phyloP scores from a whole-genome alignment of 2,797 vertebrate genomes.

The Galaxias olidus region DNA sequence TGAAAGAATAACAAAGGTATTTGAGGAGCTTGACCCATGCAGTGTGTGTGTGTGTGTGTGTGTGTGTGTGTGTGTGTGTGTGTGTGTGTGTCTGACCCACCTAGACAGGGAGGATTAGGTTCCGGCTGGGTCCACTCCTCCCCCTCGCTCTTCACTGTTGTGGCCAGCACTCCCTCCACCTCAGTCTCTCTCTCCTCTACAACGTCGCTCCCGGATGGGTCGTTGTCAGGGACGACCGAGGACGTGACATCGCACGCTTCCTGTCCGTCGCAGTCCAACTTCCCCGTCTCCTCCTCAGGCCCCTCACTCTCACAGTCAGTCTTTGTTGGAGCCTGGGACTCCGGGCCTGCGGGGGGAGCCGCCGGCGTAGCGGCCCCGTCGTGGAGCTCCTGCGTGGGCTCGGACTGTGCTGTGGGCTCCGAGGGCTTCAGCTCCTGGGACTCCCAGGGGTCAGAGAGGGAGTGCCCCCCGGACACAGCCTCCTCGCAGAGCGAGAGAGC shows the following conservation, averaged over 20 bases:
- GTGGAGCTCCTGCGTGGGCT: slow-evolving; percentile 41
- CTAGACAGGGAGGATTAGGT: slow-evolving; percentile 69
- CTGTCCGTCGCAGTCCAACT: not conserved
- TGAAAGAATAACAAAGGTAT: not conserved
- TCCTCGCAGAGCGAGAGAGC: slow-evolving; percentile 96
- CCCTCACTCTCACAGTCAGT: slow-evolving; percentile 50
- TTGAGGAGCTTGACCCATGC: no score
- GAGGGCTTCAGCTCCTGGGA: slow-evolving; percentile 74
- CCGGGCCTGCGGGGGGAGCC: slow-evolving; percentile 21
- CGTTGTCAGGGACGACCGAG: slow-evolving; percentile 46
- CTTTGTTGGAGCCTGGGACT: slow-evolving; percentile 46
- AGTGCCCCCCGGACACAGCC: slow-evolving; percentile 85
- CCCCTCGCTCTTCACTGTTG: slow-evolving; percentile 68
- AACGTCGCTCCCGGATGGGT: slow-evolving; percentile 41
- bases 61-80: slow-evolving; percentile 1
- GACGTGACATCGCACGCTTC: slow-evolving; percentile 31
- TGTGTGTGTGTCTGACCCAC: slow-evolving; percentile 36
- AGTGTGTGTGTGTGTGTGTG: not conserved
- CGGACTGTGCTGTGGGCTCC: slow-evolving; percentile 44
- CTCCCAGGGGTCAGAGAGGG: slow-evolving; percentile 91
- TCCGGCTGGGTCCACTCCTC: slow-evolving; percentile 78
- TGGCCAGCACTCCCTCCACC: slow-evolving; percentile 53
- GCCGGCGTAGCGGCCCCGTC: slow-evolving; percentile 2
- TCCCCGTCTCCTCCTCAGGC: slow-evolving; percentile 30
- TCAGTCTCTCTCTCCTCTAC: slow-evolving; percentile 44